Evolutionary conservation across 2,113 vertebrate species (phyloP).

Genomic region (Microcebus murinus): DNA sequence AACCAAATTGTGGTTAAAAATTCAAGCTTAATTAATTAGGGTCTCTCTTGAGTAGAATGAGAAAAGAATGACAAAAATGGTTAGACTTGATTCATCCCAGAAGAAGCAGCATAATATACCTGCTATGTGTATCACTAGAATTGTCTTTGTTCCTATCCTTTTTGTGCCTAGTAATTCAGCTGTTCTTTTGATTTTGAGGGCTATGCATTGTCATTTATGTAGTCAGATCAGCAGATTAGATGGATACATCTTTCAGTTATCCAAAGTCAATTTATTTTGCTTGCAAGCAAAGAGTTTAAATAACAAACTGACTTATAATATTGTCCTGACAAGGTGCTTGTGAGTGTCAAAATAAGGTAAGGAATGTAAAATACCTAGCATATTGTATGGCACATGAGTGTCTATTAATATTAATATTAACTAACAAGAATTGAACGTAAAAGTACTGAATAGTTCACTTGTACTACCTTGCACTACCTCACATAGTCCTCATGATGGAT

Average conservation of each 20-base stretch:
- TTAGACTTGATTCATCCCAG: background rate
- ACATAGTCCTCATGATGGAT: background rate
- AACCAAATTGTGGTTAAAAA: background rate
- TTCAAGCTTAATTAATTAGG: background rate
- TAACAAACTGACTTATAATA: background rate
- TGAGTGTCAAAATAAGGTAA: background rate
- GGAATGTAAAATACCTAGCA: background rate
- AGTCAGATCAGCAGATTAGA: background rate
- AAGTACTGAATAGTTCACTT: background rate
- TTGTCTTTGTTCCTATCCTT: background rate
- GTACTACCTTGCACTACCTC: background rate
- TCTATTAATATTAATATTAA: background rate
- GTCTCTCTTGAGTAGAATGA: background rate
- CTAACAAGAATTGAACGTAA: background rate
- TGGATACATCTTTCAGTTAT: background rate
- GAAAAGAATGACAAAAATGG: background rate
- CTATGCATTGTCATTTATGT: background rate
- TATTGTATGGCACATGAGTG: background rate
- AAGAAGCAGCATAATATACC: background rate
- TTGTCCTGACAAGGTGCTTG: background rate
- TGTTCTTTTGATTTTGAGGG: background rate
- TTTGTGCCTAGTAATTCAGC: background rate
- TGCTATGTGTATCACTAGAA: background rate
- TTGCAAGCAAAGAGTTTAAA: background rate
- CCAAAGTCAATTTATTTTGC: background rate